Evolutionary conservation across 92 coral and sea anemone species (phyloP).

Genomic region (Heliopora coerulea): DNA sequence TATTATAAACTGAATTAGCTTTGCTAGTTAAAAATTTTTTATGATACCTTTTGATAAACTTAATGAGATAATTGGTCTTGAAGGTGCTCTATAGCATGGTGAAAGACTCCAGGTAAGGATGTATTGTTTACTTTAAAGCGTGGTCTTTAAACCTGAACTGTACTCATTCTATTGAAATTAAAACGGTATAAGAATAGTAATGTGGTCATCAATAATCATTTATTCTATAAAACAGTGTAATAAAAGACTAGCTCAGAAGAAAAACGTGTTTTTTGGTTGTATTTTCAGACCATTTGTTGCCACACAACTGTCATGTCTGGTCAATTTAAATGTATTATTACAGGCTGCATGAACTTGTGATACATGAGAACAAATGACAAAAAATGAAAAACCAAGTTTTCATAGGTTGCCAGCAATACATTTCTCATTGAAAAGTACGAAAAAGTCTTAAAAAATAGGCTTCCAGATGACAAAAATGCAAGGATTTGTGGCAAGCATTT

Average conservation of each 20-base stretch:
- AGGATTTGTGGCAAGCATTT: slow-evolving; percentile 28
- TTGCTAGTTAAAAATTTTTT: too few species aligned
- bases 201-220: not conserved
- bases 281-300: not conserved
- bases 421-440: slow-evolving; percentile 21
- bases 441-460: slow-evolving; percentile 5
- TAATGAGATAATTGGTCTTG: too few species aligned
- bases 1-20: too few species aligned
- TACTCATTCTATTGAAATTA: too few species aligned
- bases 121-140: not conserved
- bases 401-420: slow-evolving; percentile 20
- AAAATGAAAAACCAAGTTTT: not conserved
- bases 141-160: too few species aligned
- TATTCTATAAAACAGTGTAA: not conserved
- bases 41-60: too few species aligned
- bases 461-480: slow-evolving; percentile 13
- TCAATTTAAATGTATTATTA: slow-evolving; percentile 9
- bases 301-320: slow-evolving; percentile 21
- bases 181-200: too few species aligned
- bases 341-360: slow-evolving; percentile 32
- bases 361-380: not conserved
- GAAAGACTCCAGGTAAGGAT: not conserved
- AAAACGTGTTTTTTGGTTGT: slow-evolving; percentile 8
- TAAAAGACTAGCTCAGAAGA: not conserved
- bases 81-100: not conserved